Evolutionary conservation across 2,888 invertebrate species (phyloP).

Genomic region (Orchesella flavescens): DNA sequence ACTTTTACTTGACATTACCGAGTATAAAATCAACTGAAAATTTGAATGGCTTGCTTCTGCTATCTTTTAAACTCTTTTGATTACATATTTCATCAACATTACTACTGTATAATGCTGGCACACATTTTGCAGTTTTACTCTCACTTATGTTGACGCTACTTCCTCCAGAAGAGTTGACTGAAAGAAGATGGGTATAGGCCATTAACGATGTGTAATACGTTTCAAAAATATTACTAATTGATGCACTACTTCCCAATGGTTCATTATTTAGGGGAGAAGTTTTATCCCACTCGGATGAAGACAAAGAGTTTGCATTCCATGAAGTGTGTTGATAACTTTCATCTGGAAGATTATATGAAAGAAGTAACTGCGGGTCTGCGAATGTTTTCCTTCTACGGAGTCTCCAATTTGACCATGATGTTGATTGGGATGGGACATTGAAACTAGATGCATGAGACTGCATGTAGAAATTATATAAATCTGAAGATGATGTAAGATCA

Average conservation of each 20-base stretch:
- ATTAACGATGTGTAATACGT: conserved; percentile 69
- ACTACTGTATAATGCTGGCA: background rate
- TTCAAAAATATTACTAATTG: conserved; percentile 53
- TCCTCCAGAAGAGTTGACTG: background rate
- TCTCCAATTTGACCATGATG: conserved; percentile 67
- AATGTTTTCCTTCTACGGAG: conserved; percentile 68
- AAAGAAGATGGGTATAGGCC: conserved; percentile 61
- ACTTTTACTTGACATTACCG: background rate
- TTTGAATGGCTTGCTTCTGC: conserved; percentile 8
- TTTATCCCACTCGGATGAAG: conserved; percentile 14
- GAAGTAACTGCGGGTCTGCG: conserved; percentile 67
- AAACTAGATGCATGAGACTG: conserved; percentile 5
- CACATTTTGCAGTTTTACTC: background rate
- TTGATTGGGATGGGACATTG: too few species aligned
- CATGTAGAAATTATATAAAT: conserved; percentile 44
- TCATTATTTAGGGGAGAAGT: background rate
- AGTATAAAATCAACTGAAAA: conserved; percentile 50
- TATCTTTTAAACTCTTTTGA: background rate
- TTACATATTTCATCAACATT: background rate
- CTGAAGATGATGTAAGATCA: conserved; percentile 26
- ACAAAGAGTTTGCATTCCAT: background rate
- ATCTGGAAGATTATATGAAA: conserved; percentile 17
- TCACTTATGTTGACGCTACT: background rate
- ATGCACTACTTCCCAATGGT: background rate
- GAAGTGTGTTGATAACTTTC: conserved; percentile 33